Percentiles rank a stretch among this genome's conserved stretches.
These are phyloP conservation scores for Myripristis murdjan DNA, from an alignment of 2,797 vertebrate genomes.

Conservation along the genomic window DNA sequence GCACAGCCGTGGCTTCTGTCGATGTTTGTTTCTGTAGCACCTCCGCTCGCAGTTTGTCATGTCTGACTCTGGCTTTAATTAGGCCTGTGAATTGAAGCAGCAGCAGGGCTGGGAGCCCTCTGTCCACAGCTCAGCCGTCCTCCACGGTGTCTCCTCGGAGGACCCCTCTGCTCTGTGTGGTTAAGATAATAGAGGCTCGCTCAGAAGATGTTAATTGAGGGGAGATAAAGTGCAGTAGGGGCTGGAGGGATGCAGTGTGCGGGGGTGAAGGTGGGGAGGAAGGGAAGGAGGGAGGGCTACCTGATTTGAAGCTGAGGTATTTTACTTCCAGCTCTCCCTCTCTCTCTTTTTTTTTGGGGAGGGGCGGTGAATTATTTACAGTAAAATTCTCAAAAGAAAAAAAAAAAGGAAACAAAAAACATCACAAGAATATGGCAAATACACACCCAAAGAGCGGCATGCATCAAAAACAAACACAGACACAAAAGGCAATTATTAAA, in stretches of 20 bases:
- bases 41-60: slow-evolving; percentile 74
- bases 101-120: slow-evolving; percentile 67
- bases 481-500: slow-evolving; percentile 54
- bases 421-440: too few species aligned
- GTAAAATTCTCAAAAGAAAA: slow-evolving; percentile 34
- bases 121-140: slow-evolving; percentile 72
- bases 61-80: slow-evolving; percentile 79
- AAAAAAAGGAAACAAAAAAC: slow-evolving; percentile 2
- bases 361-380: slow-evolving; percentile 53
- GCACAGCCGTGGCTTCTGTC: slow-evolving; percentile 48
- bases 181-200: slow-evolving; percentile 80
- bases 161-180: slow-evolving; percentile 77
- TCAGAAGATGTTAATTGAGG: slow-evolving; percentile 84
- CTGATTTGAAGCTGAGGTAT: slow-evolving; percentile 78
- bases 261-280: slow-evolving; percentile 46
- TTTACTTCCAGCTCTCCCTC: slow-evolving; percentile 72
- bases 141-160: slow-evolving; percentile 70
- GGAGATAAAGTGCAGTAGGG: slow-evolving; percentile 81
- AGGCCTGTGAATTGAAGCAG: slow-evolving; percentile 67
- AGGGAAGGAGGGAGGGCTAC: slow-evolving; percentile 56
- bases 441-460: slow-evolving; percentile 6
- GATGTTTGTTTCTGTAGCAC: slow-evolving; percentile 69
- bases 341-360: too few species aligned
- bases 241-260: slow-evolving; percentile 70
- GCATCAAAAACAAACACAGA: slow-evolving; percentile 40